A percentile compares a stretch with the other conserved stretches of the same genome.
phyloP scores from a whole-genome alignment of 2,888 invertebrate species.

The Meta bourneti region DNA sequence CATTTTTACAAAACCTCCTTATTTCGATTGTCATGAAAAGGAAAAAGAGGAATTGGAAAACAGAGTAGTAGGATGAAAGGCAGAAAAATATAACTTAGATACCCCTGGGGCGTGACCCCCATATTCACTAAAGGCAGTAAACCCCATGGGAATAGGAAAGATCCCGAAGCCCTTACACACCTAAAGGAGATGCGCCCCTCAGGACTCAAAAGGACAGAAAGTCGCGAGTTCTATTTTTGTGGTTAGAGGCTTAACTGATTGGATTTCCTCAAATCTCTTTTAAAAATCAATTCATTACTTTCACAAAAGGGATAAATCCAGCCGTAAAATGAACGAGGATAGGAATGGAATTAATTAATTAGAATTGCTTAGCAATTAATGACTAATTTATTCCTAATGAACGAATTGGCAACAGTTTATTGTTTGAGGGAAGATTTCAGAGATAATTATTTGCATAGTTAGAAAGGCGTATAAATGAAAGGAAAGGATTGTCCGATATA shows the following conservation, averaged over 20 bases:
- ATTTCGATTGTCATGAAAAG: too few species aligned
- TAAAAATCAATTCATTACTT: conserved; percentile 15
- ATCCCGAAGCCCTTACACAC: too few species aligned
- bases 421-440: conserved; percentile 3
- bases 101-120: too few species aligned
- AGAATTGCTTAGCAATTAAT: conserved; percentile 58
- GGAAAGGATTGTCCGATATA: background rate
- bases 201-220: background rate
- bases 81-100: too few species aligned
- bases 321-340: background rate
- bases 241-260: background rate
- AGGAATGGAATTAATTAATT: conserved; percentile 50
- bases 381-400: conserved; percentile 62
- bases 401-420: conserved; percentile 39
- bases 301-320: background rate
- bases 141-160: too few species aligned
- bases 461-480: background rate
- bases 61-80: too few species aligned
- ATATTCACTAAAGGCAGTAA: too few species aligned
- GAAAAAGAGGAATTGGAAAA: too few species aligned
- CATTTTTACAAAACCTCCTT: too few species aligned
- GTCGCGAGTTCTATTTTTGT: background rate
- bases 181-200: too few species aligned
- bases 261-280: background rate
- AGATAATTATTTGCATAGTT: conserved; percentile 32